Evolutionary conservation across 2,113 vertebrate species (phyloP), one percentile per base, ranked within the genome.

Genomic region (Amphilophus citrinellus): DNA sequence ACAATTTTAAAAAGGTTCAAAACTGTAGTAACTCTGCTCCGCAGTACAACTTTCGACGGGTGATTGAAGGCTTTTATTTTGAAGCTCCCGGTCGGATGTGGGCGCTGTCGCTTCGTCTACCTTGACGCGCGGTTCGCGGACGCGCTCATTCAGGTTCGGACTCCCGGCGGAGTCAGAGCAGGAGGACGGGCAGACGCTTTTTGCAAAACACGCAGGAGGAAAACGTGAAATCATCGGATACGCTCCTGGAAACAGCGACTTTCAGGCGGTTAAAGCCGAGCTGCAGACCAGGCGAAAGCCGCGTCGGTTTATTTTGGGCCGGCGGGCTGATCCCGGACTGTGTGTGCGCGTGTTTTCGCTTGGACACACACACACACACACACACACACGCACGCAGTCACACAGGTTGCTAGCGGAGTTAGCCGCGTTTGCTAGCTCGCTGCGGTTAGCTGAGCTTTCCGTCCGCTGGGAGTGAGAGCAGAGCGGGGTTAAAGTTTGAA

Each of bases 381-480:
- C 63, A 24, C 44, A 53, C 17, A 18, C 32, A 30, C 53, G 10
- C 10, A 62, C 30, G 61, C 84, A 27, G 88, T 86, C 91, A 88
- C 91, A 93, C 91, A 93, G 92, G 92, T 93, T 92, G 88, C 84
- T 88, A 91, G 82, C 83, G 89, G 81, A 88, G 86, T 90, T 79
- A 4, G 85, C 90, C 37, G 2, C 50, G 84, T 79, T 84, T 86
- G 92, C 86, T 91, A 83, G 85, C 47, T 56, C 68, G 27, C 87
- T 13, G 61, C 50, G 66, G 80, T 68, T 77, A 75, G 78, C 75
- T 5, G 62, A 10, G 14, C 58, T 56, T 42, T 11, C 9, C 44
- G 9, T 27, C 1, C 3, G 11, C 10, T 44, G 63, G 62, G 82
- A 68, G 63, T 39, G 5, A 47, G 62, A 14, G 3, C 59, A 50